Evolutionary conservation across 1,140 invertebrate species (phyloP), one percentile per base, ranked within the genome.

Genomic region (Myzus persicae): DNA sequence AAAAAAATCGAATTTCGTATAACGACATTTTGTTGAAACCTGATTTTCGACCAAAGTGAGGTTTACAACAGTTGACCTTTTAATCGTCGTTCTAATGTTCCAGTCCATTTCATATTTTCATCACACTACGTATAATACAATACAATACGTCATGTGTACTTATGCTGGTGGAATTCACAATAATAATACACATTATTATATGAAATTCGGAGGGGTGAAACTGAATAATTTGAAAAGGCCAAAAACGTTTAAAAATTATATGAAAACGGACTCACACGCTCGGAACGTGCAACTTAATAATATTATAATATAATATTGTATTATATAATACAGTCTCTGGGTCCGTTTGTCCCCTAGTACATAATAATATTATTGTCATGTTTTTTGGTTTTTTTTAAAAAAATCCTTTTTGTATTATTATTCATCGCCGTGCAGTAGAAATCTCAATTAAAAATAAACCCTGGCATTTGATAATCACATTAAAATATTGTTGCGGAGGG

Each of bases 401-500:
- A 26, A 38, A 84, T 84, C 38, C 38, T 40, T 46, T 88, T 88
- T 36, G 42, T 88, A 88, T 88, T 88, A 48, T 89, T 89, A 90
- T 90, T 54, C n/a, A 67, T 31, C 9, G 20, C 40, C 26, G 5
- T 22, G 24, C 89, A 42, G 38, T n/a, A 40, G 59, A 59, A 90
- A 90, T 90, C 26, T 31, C 89, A 67, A 90, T 90, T 67, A 67
- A 90, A 90, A 90, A 91, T n/a, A 67, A 88, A 91, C 54, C 40
- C 40, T 42, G 40, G 54, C 31, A 11, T 91, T 91, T 67, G 90
- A 91, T 44, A 31, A 76, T 76, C 51, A 46, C 18, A 76, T 91
- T 44, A 76, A 76, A 91, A 91, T 76, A 91, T 91, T 91, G n/a
- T 91, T 91, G 40, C 24, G 89, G 24, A 38, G 42, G 20, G 87